A percentile compares a stretch with the other conserved stretches of the same genome.
Evolutionary conservation across 1,140 invertebrate genomes (phyloP).

Genomic region (Drosophila tani): DNA sequence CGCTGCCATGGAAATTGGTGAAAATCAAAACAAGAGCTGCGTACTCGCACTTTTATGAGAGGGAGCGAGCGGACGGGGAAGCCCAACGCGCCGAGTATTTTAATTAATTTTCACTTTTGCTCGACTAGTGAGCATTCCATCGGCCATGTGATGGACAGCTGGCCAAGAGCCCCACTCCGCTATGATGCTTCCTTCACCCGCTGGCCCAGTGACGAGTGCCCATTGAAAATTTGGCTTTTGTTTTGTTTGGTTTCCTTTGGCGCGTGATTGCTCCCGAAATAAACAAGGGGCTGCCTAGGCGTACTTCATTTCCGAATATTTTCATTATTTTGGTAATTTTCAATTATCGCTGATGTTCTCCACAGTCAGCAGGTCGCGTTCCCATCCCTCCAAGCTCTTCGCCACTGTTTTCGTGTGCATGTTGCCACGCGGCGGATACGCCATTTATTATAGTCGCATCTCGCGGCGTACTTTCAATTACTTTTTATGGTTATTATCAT

Average conservation of each 20-base stretch:
- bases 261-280: constrained; percentile 39
- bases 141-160: constrained; percentile 47
- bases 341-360: constrained; percentile 33
- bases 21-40: constrained; percentile 39
- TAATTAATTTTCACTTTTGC: constrained; percentile 72
- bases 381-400: constrained; percentile 14
- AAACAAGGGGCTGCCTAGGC: constrained; percentile 38
- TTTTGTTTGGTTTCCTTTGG: constrained; percentile 28
- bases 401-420: neutral
- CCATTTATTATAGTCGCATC: constrained; percentile 65
- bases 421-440: constrained; percentile 48
- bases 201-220: neutral
- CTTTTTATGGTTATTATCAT: constrained; percentile 56
- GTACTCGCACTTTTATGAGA: constrained; percentile 12
- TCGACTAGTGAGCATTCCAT: constrained; percentile 43
- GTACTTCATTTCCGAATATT: constrained; percentile 46
- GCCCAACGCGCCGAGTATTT: constrained; percentile 35
- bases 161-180: neutral
- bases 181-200: neutral
- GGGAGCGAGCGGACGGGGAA: neutral
- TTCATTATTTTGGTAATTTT: constrained; percentile 43
- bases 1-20: constrained; percentile 41
- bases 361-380: constrained; percentile 24
- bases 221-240: constrained; percentile 36
- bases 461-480: constrained; percentile 61